phyloP scores from a whole-genome alignment of 2,797 vertebrate genomes.

The Alca torda region DNA sequence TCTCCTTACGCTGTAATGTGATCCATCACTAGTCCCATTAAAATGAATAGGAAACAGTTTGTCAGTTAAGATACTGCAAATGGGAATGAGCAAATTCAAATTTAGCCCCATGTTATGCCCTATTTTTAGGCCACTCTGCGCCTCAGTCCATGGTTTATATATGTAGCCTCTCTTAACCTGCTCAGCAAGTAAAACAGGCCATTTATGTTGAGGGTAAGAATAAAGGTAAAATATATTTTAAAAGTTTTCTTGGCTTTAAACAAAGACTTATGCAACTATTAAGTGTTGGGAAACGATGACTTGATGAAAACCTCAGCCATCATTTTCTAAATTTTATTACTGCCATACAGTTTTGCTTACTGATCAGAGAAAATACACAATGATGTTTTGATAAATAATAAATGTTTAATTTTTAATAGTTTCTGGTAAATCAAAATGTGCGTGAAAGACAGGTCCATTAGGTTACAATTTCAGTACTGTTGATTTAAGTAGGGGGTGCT shows the following conservation, averaged over 20 bases:
- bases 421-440: background rate
- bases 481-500: background rate
- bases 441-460: background rate
- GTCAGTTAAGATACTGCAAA: background rate
- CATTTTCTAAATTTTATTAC: background rate
- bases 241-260: background rate
- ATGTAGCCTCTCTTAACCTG: background rate
- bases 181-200: background rate
- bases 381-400: slow-evolving; percentile 6
- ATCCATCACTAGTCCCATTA: background rate
- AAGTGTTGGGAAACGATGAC: background rate
- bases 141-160: background rate
- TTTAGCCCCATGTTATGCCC: background rate
- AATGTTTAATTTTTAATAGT: background rate
- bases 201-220: background rate
- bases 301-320: background rate
- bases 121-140: background rate
- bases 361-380: background rate
- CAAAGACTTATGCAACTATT: background rate
- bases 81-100: background rate
- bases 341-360: background rate
- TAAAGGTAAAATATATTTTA: background rate
- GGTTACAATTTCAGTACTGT: background rate
- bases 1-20: background rate
- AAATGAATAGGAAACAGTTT: background rate